These are phyloP conservation scores for Andricus curvator DNA, from an alignment of 2,888 invertebrate genomes.

Conservation along the genomic window DNA sequence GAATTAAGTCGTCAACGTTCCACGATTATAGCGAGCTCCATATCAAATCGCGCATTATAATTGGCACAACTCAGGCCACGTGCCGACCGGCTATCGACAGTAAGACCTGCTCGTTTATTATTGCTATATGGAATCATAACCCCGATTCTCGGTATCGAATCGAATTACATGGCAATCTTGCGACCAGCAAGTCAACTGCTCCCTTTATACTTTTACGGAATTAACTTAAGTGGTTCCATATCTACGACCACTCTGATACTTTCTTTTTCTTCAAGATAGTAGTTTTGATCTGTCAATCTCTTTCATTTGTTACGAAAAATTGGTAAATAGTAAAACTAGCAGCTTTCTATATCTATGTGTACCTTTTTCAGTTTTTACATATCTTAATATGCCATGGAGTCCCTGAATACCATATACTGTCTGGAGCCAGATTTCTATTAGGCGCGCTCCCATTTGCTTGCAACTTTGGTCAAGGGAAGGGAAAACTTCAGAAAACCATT, in stretches of 20 bases:
- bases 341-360: no score
- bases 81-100: slow-evolving; percentile 65
- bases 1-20: slow-evolving; percentile 67
- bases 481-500: no score
- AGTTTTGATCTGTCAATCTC: no score
- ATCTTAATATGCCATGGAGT: no score
- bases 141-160: slow-evolving; percentile 75
- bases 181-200: slow-evolving; percentile 39
- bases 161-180: slow-evolving; percentile 73
- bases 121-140: slow-evolving; percentile 75
- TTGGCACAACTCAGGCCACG: slow-evolving; percentile 68
- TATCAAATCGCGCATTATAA: slow-evolving; percentile 75
- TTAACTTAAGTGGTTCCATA: neutral
- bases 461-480: no score
- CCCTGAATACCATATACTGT: no score
- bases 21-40: slow-evolving; percentile 60
- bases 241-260: neutral
- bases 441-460: no score
- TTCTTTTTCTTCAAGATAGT: no score
- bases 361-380: no score
- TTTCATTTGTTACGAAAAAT: no score
- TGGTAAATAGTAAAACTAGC: no score
- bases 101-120: slow-evolving; percentile 78
- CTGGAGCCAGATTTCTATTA: no score
- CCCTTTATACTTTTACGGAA: neutral